Evolutionary conservation across 64 coral and sea anemone species (phyloP), one percentile per base, ranked within the genome.

Genomic region (Pachyseris speciosa): DNA sequence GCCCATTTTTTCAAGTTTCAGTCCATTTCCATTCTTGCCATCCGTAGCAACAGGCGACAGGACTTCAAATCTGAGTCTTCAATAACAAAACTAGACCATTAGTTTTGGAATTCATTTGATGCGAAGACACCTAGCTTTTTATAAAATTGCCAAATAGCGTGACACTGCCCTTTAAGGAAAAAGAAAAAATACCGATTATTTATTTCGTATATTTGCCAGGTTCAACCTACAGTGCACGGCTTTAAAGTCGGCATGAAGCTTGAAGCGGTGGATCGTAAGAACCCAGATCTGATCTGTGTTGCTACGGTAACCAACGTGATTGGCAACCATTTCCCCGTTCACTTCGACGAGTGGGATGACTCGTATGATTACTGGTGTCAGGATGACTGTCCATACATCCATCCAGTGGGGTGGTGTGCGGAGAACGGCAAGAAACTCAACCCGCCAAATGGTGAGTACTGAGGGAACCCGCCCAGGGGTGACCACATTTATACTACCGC

Each of bases 331-430:
- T 95, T 99, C 58, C 52, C 93, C 3, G 97, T 99, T 40, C 97
- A 99, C 33, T 99, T 99, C 65, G 97, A 99, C n/a, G 97, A 99
- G 65, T 99, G 97, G 97, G 97, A 99, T 71, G 97, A 99, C 36
- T 95, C 97, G 3, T 99, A 99, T 48, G 97, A 99, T 43, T 99
- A 99, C 74, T 99, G 97, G 97, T 99, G 97, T 67, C 86, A 92
- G 8, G 94, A 99, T 7, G 97, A 99, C 49, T 99, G 94, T 67
- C 97, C 97, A 0, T 99, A 99, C 38, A 99, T 95, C 50, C 97
- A 99, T 39, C 90, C 94, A 25, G 94, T 99, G 43, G 94, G 97
- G 2, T 99, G 97, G 97, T 99, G 94, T 63, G 94, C 88, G 20
- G 61, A 87, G 10, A 88, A 99, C 43, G 97, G 94, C 20, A 72